These are phyloP conservation scores for Agrochola macilenta DNA, from an alignment of 2,888 invertebrate species.

Conservation along the genomic window DNA sequence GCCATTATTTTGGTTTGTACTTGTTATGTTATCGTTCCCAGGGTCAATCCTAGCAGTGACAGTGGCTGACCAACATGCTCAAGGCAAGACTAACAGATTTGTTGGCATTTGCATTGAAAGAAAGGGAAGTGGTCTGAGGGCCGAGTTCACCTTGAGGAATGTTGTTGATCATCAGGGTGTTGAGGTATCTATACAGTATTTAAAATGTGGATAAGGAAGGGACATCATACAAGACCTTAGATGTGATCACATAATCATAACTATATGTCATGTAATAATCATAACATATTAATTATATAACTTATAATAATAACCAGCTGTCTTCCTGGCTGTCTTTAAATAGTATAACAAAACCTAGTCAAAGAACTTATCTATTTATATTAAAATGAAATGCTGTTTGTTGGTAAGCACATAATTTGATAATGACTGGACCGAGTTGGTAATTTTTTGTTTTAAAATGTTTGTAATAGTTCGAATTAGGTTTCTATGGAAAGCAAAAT, in stretches of 20 bases:
- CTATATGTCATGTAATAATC: not conserved
- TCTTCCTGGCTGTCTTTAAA: no score
- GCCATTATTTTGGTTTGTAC: not conserved
- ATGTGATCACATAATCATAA: not conserved
- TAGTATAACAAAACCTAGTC: no score
- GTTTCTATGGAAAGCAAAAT: no score
- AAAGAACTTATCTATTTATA: no score
- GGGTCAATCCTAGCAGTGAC: conserved; percentile 97
- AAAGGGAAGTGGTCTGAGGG: conserved; percentile 95
- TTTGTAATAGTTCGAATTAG: no score
- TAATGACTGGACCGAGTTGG: no score
- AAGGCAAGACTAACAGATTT: conserved; percentile 95
- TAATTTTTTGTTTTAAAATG: no score
- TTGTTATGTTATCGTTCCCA: conserved; percentile 75
- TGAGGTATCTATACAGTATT: conserved; percentile 86
- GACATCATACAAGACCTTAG: not conserved
- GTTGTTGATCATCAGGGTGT: conserved; percentile 97
- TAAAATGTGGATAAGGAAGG: not conserved
- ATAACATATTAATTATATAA: no score
- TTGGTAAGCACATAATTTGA: no score
- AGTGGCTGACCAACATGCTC: conserved; percentile 95
- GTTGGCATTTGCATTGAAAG: conserved; percentile 98
- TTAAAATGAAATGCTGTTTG: no score
- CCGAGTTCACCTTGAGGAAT: conserved; percentile 97
- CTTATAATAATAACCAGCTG: no score